A percentile compares a stretch with the other conserved stretches of the same genome.
phyloP scores from a whole-genome alignment of 1,140 invertebrate species.

The Trinorchestia longiramus region DNA sequence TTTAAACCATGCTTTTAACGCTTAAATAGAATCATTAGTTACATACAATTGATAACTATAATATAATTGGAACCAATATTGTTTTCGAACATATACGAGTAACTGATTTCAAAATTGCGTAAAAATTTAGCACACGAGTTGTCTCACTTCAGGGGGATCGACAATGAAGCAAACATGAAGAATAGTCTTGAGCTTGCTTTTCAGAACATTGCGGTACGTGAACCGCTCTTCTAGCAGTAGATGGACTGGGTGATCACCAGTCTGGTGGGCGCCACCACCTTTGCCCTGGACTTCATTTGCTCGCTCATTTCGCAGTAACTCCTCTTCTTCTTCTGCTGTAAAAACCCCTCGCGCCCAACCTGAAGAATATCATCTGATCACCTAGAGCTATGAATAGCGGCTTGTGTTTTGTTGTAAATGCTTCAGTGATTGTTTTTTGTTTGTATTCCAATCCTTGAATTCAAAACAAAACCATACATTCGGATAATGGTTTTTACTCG shows the following conservation, averaged over 20 bases:
- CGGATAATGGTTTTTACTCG: background rate
- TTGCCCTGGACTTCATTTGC: background rate
- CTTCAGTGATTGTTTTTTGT: background rate
- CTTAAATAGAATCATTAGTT: background rate
- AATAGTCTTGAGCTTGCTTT: background rate
- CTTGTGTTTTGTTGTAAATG: too few relatives aligned
- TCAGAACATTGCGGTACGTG: background rate
- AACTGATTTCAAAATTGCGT: background rate
- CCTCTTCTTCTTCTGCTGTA: background rate
- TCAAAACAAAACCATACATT: background rate
- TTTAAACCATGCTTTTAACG: background rate
- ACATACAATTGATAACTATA: background rate
- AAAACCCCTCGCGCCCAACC: constrained; percentile 5
- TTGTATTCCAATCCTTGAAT: background rate
- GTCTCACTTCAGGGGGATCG: background rate
- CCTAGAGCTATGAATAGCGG: too few relatives aligned
- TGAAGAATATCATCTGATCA: background rate
- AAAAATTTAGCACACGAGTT: background rate
- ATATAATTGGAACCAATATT: background rate
- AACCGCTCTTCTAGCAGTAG: background rate
- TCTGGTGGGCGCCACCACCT: background rate
- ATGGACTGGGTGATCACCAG: background rate
- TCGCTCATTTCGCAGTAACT: background rate
- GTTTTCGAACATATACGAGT: background rate
- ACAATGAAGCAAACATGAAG: constrained; percentile 33